A percentile compares a stretch with the other conserved stretches of the same genome.
Conservation (phyloP, 2,113 vertebrate genomes). For the Mus spicilegus region DNA sequence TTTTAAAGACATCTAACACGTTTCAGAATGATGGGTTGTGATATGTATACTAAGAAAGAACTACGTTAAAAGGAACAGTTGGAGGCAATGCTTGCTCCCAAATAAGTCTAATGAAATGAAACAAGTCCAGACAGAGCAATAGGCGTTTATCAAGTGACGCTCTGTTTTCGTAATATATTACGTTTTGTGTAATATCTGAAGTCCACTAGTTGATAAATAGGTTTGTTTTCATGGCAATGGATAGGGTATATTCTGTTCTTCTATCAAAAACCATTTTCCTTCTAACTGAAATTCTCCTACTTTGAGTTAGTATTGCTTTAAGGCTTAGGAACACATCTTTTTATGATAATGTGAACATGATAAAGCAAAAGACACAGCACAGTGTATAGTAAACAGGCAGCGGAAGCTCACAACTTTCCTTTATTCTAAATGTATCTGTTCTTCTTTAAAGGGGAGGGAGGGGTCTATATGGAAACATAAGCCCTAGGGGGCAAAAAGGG, state of each 20-base stretch:
- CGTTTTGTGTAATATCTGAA: conserved; percentile 40
- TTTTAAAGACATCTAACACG: conserved; percentile 88
- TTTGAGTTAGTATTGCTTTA: conserved; percentile 28
- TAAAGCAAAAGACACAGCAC: conserved; percentile 40
- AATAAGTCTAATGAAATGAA: conserved; percentile 67
- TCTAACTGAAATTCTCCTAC: conserved; percentile 20
- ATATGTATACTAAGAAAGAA: conserved; percentile 80
- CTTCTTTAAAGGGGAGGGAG: conserved; percentile 39
- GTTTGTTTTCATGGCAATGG: background rate
- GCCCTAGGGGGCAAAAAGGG: conserved; percentile 20
- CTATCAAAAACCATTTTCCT: conserved; percentile 5
- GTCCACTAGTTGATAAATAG: conserved; percentile 13
- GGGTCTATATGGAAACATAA: conserved; percentile 28
- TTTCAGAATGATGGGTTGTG: conserved; percentile 82
- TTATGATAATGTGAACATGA: background rate
- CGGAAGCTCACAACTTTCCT: conserved; percentile 28
- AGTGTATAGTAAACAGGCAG: background rate
- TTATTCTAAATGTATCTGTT: background rate
- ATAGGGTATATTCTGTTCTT: conserved; percentile 36
- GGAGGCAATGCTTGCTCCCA: conserved; percentile 69
- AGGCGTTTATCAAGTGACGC: conserved; percentile 14
- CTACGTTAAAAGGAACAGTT: conserved; percentile 76
- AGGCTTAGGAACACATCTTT: conserved; percentile 53
- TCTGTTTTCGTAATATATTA: conserved; percentile 8
- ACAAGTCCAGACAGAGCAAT: conserved; percentile 52